Evolutionary conservation across 2,113 vertebrate species (phyloP), one percentile per base, ranked within the genome.

Genomic region (Carlito syrichta): DNA sequence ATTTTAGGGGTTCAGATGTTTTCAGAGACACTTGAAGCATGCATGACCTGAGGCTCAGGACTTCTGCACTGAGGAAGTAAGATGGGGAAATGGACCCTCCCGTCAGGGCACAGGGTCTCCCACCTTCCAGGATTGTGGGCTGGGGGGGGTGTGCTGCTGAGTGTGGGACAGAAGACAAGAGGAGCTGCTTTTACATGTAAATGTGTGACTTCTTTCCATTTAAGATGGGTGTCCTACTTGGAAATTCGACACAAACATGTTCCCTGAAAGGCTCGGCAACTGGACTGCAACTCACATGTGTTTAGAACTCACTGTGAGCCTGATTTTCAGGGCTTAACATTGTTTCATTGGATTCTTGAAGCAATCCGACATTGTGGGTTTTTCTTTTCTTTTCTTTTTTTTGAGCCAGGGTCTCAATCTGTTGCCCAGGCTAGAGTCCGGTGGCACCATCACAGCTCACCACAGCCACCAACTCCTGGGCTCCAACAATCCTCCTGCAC

Each of bases 61-160:
- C 43, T 52, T 62, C 30, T 32, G 4, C 5, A 4, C 66, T 50
- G 35, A 19, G 35, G 35, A 52, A 25, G n/a, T 27, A 32, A 50
- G 23, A 79, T 11, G 52, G 23, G 38, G 27, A 54, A 52, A 17
- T 38, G 40, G 62, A 66, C n/a, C n/a, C n/a, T n/a, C n/a, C n/a
- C n/a, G n/a, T 43, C 2, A 17, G 56, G 45, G 5, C 27, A 54
- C 35, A 35, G 50, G 71, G 10, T 27, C 10, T 50, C 77, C 22
- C 38, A 17, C 40, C 50, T 69, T 22, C 22, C 0, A 1, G 71
- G 27, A 5, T 2, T 6, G 38, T 16, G 4, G 40, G 1, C 10
- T 3, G 1, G 8, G 1, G 9, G 20, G 13, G 23, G 20, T 12
- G n/a, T 38, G 13, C 7, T 62, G 17, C 23, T 2, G 2, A 14